Percentiles rank a stretch among this genome's conserved stretches.
Conservation (phyloP, 2,888 invertebrate species). For the Eupithecia subumbrata region DNA sequence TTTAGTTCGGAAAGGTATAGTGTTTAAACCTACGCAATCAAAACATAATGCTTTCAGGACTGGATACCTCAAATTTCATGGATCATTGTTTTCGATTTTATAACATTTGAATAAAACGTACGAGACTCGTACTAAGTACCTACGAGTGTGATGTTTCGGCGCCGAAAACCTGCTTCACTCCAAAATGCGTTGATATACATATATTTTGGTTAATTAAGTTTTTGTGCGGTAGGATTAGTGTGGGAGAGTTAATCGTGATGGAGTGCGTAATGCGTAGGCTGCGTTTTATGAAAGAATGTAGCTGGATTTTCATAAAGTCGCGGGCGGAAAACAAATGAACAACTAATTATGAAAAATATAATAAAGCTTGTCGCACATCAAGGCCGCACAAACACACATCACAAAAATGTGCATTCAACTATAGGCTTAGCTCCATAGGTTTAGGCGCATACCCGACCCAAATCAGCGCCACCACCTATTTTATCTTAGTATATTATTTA, state of each 20-base stretch:
- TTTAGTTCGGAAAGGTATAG: too few species aligned
- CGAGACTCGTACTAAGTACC: not conserved
- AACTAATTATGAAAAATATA: constrained; percentile 13
- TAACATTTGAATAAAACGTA: not conserved
- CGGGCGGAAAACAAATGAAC: constrained; percentile 8
- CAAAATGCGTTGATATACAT: constrained; percentile 57
- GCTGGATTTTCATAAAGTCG: constrained; percentile 29
- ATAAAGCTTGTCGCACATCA: not conserved
- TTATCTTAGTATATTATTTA: too few species aligned
- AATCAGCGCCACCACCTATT: too few species aligned
- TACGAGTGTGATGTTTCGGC: not conserved
- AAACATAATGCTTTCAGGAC: not conserved
- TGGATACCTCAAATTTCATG: not conserved
- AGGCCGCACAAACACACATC: too few species aligned
- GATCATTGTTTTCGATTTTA: not conserved
- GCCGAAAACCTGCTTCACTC: constrained; percentile 25
- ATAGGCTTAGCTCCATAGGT: too few species aligned
- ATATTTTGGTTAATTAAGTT: constrained; percentile 83
- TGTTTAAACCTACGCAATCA: too few species aligned
- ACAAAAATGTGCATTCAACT: too few species aligned
- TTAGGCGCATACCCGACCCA: too few species aligned
- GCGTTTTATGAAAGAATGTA: constrained; percentile 34
- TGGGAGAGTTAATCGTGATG: constrained; percentile 61
- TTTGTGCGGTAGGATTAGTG: constrained; percentile 76
- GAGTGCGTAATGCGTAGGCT: constrained; percentile 46